A percentile compares a stretch with the other conserved stretches of the same genome.
These are phyloP conservation scores for Burhinus bistriatus DNA, from an alignment of 2,113 vertebrate species.

Conservation along the genomic window DNA sequence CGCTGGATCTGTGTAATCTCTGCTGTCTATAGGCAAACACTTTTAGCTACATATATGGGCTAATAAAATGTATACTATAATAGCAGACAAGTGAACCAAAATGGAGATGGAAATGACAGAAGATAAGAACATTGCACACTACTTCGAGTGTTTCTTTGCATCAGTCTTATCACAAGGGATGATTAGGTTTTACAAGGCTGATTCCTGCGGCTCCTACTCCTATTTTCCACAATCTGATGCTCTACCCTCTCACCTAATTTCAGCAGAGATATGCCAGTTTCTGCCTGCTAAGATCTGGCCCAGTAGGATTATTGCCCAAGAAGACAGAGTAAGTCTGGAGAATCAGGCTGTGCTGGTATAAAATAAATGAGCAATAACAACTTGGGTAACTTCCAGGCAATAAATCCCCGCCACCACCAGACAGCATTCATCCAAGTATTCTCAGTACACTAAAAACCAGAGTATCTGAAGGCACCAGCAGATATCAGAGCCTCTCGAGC, in stretches of 20 bases:
- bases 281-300: not conserved
- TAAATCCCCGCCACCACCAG: not conserved
- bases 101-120: not conserved
- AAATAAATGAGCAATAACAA: not conserved
- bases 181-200: not conserved
- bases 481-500: not conserved
- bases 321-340: not conserved
- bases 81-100: not conserved
- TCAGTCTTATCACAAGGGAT: not conserved
- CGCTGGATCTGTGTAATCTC: not conserved
- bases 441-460: not conserved
- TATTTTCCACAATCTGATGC: not conserved
- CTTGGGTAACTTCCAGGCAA: not conserved
- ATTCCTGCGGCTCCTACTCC: not conserved
- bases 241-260: not conserved
- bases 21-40: not conserved
- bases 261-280: not conserved
- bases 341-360: not conserved
- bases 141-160: not conserved
- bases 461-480: not conserved
- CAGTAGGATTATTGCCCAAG: not conserved
- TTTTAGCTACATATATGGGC: not conserved
- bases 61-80: not conserved
- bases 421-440: not conserved
- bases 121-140: not conserved